Evolutionary conservation across 2,113 vertebrate species (phyloP), one percentile per base, ranked within the genome.

Genomic region (Elephantulus edwardii): DNA sequence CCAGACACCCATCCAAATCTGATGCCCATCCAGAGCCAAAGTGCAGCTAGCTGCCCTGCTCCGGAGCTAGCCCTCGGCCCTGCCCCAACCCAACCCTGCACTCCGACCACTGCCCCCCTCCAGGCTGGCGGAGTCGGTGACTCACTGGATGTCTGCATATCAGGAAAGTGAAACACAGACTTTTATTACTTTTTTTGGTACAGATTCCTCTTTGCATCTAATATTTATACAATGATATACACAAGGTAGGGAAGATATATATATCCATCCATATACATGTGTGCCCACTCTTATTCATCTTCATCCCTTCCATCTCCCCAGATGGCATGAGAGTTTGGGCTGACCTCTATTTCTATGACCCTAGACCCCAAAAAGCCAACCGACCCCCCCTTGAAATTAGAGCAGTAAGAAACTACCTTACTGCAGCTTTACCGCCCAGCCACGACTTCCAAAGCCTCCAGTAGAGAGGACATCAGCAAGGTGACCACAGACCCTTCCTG

Each of bases 181-280:
- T 8, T 86, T 38, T 16, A 75, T 71, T 77, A 83, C 93, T 72
- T 44, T 48, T 66, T 88, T 82, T 92, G 48, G 20, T 48, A 72
- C 0, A 3, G 70, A 95, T 86, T 78, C 64, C 28, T 60, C 82
- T 82, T 86, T 54, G 72, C n/a, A 0, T 74, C 38, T 56, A 78
- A 89, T 76, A 90, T 96, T 94, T 81, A 86, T 1, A 88, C 0
- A 24, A 68, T 77, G 83, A 68, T 83, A 94, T 93, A 83, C 80
- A n/a, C 64, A 4, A 81, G 14, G 64, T 28, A 87, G 26, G 13
- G n/a, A 91, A 91, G 89, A 89, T 66, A 72, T 66, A 82, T 62
- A 95, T 64, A 93, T 44, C 42, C 70, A 1, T 54, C n/a, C n/a
- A n/a, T n/a, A n/a, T n/a, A n/a, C n/a, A n/a, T n/a, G n/a, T n/a